Conservation (phyloP, 2,797 vertebrate genomes). For the Hoplostethus atlanticus region DNA sequence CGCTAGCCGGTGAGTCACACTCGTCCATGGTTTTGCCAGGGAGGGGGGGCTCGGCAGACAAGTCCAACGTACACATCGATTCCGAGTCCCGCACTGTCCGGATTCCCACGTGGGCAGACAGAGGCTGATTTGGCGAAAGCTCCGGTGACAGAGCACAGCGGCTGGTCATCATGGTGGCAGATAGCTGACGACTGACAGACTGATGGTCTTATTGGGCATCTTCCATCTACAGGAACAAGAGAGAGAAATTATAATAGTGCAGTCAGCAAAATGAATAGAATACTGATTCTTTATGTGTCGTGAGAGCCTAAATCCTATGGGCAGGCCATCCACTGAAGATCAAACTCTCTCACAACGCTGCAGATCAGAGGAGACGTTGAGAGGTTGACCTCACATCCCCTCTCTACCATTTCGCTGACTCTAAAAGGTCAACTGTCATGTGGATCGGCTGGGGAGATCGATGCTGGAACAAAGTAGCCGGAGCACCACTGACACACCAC, state of each 20-base stretch:
- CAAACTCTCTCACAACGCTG: too few species aligned
- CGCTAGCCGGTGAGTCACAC: conserved; percentile 1
- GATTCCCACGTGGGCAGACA: background rate
- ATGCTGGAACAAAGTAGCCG: too few species aligned
- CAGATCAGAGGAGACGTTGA: too few species aligned
- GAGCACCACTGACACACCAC: too few species aligned
- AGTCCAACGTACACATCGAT: background rate
- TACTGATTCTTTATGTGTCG: too few species aligned
- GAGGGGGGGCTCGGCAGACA: conserved; percentile 29
- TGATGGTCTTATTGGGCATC: conserved; percentile 9
- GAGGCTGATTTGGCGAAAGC: conserved; percentile 22
- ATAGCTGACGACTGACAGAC: background rate
- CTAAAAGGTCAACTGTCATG: too few species aligned
- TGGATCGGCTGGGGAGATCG: too few species aligned
- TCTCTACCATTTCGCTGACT: too few species aligned
- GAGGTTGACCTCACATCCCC: too few species aligned
- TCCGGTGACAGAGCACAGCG: conserved; percentile 27
- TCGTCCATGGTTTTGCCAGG: conserved; percentile 38
- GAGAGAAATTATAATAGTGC: background rate
- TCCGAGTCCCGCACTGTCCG: conserved; percentile 5
- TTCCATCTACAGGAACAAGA: conserved; percentile 26
- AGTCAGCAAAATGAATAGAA: too few species aligned
- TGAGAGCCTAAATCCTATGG: too few species aligned
- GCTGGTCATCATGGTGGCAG: conserved; percentile 18
- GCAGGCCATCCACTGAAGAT: too few species aligned